These are phyloP conservation scores for Anableps anableps DNA, from an alignment of 2,797 vertebrate species.

Conservation along the genomic window DNA sequence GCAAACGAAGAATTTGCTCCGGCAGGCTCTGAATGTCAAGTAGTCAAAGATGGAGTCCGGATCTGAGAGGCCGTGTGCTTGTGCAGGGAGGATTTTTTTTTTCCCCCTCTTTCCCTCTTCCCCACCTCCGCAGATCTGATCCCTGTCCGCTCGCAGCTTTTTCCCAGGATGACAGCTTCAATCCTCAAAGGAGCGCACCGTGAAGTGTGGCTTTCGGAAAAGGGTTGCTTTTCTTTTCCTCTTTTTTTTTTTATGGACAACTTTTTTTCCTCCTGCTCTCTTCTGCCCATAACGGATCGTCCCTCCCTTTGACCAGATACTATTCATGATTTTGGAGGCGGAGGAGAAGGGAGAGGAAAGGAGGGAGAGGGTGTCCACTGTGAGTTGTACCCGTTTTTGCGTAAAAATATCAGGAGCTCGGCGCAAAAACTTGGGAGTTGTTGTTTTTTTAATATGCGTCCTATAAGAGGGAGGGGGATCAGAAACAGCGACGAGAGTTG, in stretches of 20 bases:
- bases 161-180: slow-evolving; percentile 46
- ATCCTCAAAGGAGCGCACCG: slow-evolving; percentile 37
- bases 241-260: slow-evolving; percentile 78
- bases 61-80: slow-evolving; percentile 89
- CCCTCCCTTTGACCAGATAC: slow-evolving; percentile 82
- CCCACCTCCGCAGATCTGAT: slow-evolving; percentile 14
- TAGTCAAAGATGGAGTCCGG: slow-evolving; percentile 99
- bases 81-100: slow-evolving; percentile 76
- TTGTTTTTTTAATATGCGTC: slow-evolving; percentile 41
- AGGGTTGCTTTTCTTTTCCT: slow-evolving; percentile 68
- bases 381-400: slow-evolving; percentile 74
- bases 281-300: slow-evolving; percentile 76
- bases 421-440: slow-evolving; percentile 77
- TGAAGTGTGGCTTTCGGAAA: slow-evolving; percentile 52
- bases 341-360: slow-evolving; percentile 53
- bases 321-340: slow-evolving; percentile 79
- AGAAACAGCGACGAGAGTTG: slow-evolving; percentile 45
- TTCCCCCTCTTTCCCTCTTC: background rate
- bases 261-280: slow-evolving; percentile 57
- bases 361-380: slow-evolving; percentile 54
- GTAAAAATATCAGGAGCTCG: slow-evolving; percentile 81
- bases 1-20: slow-evolving; percentile 88
- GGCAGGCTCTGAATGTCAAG: slow-evolving; percentile 95
- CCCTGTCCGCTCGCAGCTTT: slow-evolving; percentile 19
- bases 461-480: slow-evolving; percentile 14